Base-by-base conservation (phyloP, 2,797 vertebrate species). In the Choloepus didactylus region DNA sequence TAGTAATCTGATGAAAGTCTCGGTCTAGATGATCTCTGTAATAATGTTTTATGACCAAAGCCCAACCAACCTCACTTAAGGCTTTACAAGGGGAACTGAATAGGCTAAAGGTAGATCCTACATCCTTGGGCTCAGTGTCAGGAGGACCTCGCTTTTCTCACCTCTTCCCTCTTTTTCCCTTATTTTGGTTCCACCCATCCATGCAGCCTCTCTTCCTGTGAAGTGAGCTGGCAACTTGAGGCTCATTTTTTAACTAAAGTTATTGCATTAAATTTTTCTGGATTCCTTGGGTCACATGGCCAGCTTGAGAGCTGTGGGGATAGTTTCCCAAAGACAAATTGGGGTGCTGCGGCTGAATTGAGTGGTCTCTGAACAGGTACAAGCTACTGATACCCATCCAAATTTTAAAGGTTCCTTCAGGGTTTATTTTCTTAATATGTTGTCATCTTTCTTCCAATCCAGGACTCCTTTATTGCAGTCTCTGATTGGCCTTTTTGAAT, bases 381-480 rank as follows among this genome's bases (percentile, higher is more conserved):
- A 67, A 44, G 21, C 14, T 31, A 6, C 44, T n/a, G 11, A 2
- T 69, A 21, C 23, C 86, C 25, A 0, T 62, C 86, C 62, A 29
- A 27, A 35, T 31, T 62, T 67, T 29, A 54, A 2, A 46, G n/a
- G 19, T 4, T 56, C n/a, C 51, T 46, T 91, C 11, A 25, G 15
- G 75, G 21, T 75, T 7, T 49, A 18, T 25, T 89, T 85, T 41
- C 51, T 89, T 87, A 7, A 80, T 29, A 23, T 92, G 80, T 70
- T 75, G 3, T 86, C 35, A 14, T 73, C 29, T 54, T 35, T 94
- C 18, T 85, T 90, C 70, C 72, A 0, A 31, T 85, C 8, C 31
- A 99, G 99, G 99, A 99, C 98, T 35, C 99, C 99, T 15, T 98
- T 99, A 95, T 99, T 99, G 49, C 99, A 99, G 97, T 99, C 99